A percentile compares a stretch with the other conserved stretches of the same genome.
Evolutionary conservation across 2,888 invertebrate species (phyloP).

Genomic region (Chymomyza fuscimana): DNA sequence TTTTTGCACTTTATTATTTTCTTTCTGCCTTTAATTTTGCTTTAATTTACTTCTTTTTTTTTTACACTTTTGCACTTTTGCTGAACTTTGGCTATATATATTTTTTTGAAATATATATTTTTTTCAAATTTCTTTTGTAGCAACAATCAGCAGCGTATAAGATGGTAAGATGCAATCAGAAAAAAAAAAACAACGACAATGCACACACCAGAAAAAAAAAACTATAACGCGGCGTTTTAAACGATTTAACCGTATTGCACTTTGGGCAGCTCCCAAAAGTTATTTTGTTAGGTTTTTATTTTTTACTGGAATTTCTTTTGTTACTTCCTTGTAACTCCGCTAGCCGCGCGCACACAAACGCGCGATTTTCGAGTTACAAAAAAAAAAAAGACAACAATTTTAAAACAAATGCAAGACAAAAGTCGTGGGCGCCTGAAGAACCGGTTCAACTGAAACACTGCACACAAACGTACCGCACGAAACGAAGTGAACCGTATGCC

Average conservation of each 20-base stretch:
- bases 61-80: neutral
- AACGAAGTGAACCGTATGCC: neutral
- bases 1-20: slow-evolving; percentile 7
- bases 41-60: neutral
- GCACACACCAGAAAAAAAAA: slow-evolving; percentile 2
- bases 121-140: neutral
- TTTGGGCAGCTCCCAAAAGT: neutral
- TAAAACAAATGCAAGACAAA: neutral
- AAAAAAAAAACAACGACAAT: slow-evolving; percentile 11
- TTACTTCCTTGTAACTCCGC: too few relatives aligned
- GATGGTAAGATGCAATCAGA: neutral
- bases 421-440: slow-evolving; percentile 2
- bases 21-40: neutral
- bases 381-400: neutral
- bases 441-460: slow-evolving; percentile 2
- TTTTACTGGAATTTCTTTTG: too few relatives aligned
- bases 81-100: neutral
- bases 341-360: neutral
- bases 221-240: neutral
- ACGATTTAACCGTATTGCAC: neutral
- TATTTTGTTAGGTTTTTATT: neutral
- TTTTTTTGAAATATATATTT: neutral
- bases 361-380: neutral
- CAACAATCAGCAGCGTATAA: slow-evolving; percentile 3
- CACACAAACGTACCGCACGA: neutral